Evolutionary conservation across 2,113 vertebrate species (phyloP), one percentile per base, ranked within the genome.

Genomic region (Nasalis larvatus): DNA sequence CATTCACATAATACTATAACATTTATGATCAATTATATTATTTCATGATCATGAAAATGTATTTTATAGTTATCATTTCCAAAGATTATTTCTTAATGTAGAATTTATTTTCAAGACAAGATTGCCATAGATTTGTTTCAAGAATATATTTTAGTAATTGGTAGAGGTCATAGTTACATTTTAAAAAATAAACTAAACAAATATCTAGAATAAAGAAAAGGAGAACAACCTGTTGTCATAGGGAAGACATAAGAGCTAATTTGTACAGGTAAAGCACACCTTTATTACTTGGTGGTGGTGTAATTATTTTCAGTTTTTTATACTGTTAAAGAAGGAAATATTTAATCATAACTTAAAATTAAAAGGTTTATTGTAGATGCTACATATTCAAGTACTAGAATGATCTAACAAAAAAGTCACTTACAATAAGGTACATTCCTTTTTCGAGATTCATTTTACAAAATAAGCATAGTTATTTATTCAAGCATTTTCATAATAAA

Each of bases 161-260:
- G 54, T 13, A 94, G 95, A 97, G 92, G 78, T 95, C 96, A 97
- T 32, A 52, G 45, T 83, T 97, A 83, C 58, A 96, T 97, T 97
- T 84, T 96, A 95, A 71, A 89, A 40, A 84, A 93, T 77, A 89
- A 95, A 47, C 30, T 58, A 94, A 98, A 69, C 83, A 97, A 97
- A 98, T 93, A 97, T 9, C 58, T 96, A 82, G 63, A 97, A 93
- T 93, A 76, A 86, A 80, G 68, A 85, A 96, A 97, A 93, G 74
- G 45, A 97, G 78, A 98, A 86, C 45, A 95, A 93, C 54, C 58
- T 96, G 58, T 76, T 96, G 86, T 97, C 96, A 95, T 63, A 52
- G 18, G 93, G n/a, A 95, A 84, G 20, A 87, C 95, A 90, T 80
- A 96, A 95, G 21, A 17, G 91, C 4, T 69, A 95, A 89, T 45